Percentiles rank a stretch among this genome's conserved stretches.
Evolutionary conservation across 2,113 vertebrate species (phyloP).

Genomic region (Microtus ochrogaster): DNA sequence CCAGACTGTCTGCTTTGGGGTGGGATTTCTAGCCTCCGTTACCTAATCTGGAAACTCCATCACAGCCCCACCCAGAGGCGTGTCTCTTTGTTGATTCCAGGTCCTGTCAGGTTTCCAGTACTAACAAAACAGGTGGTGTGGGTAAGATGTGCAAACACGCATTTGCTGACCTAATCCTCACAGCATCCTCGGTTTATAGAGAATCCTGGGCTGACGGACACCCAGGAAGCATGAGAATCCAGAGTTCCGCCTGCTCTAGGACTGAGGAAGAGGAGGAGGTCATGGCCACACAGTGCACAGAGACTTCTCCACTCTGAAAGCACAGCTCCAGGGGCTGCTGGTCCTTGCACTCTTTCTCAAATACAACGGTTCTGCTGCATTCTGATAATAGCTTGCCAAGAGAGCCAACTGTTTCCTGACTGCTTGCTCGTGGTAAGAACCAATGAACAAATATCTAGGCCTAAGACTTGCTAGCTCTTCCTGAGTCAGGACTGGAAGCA

Average conservation of each 20-base stretch:
- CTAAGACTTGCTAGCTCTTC: neutral
- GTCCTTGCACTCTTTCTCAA: neutral
- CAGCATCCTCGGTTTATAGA: neutral
- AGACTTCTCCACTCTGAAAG: neutral
- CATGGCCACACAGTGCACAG: fast-evolving
- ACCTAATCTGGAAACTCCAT: neutral
- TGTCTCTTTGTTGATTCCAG: neutral
- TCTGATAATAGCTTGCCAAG: neutral
- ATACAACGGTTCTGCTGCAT: neutral
- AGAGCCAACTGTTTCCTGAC: neutral
- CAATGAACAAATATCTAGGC: neutral
- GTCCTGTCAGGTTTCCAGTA: neutral
- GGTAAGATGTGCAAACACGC: neutral
- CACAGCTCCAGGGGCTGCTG: neutral
- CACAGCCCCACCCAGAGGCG: too few species aligned
- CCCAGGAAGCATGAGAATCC: neutral
- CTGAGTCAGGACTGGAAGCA: too few species aligned
- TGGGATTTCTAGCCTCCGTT: neutral
- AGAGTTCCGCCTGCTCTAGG: neutral
- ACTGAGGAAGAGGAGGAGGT: fast-evolving
- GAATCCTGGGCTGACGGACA: too few species aligned
- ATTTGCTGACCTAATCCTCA: neutral
- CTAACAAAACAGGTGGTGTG: neutral
- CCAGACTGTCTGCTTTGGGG: neutral
- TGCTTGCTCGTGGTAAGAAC: neutral